Evolutionary conservation across 2,113 vertebrate species (phyloP).

Genomic region (Talpa occidentalis): DNA sequence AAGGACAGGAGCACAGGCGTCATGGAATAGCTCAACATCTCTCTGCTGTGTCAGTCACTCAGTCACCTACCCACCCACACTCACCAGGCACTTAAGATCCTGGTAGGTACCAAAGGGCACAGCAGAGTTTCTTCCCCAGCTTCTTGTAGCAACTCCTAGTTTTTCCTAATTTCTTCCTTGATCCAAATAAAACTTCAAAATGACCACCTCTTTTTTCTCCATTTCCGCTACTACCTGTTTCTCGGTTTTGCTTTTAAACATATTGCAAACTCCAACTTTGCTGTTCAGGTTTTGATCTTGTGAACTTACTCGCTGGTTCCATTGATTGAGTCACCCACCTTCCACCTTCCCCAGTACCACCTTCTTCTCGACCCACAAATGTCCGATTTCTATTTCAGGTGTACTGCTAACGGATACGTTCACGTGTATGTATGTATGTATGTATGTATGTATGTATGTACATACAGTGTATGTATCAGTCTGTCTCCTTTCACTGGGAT

Average conservation of each 20-base stretch:
- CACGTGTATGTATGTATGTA: not conserved
- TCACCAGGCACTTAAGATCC: not conserved
- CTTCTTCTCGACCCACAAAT: not conserved
- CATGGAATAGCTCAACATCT: not conserved
- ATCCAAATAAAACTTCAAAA: not conserved
- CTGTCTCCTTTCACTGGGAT: not conserved
- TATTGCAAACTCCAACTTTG: not conserved
- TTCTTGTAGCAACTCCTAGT: not conserved
- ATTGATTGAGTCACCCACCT: not conserved
- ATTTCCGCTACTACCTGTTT: not conserved
- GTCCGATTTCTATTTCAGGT: not conserved
- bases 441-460: too few species aligned
- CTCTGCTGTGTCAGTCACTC: not conserved
- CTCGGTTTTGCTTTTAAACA: not conserved
- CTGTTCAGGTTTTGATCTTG: not conserved
- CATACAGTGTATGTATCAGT: not conserved
- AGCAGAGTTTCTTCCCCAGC: not conserved
- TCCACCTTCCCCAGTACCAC: accelerated
- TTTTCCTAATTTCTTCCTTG: not conserved
- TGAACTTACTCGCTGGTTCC: not conserved
- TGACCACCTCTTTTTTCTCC: not conserved
- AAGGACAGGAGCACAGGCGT: not conserved
- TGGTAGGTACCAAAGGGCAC: accelerated
- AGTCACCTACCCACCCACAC: not conserved
- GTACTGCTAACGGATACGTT: too few species aligned